Conservation (phyloP, 2,888 invertebrate species). For the Callosobruchus maculatus region DNA sequence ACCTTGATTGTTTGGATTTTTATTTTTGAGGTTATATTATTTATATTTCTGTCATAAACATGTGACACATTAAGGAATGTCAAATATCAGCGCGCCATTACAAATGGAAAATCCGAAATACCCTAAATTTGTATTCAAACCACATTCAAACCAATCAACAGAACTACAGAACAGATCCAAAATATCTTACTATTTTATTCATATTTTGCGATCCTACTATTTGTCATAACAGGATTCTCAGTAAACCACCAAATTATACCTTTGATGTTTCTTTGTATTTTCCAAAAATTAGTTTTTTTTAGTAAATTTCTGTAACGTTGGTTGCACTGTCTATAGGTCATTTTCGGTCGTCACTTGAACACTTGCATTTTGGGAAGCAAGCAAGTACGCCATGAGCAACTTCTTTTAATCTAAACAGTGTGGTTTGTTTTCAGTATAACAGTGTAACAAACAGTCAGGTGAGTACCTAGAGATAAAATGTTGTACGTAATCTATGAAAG, state of each 20-base stretch:
- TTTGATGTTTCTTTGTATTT: background rate
- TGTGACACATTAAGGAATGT: background rate
- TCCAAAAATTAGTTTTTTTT: background rate
- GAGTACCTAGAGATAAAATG: constrained; percentile 9
- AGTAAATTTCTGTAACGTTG: background rate
- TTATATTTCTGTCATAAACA: constrained; percentile 10
- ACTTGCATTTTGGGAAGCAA: background rate
- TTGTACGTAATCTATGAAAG: background rate
- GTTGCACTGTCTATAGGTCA: background rate
- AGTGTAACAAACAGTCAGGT: constrained; percentile 17
- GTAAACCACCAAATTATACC: background rate
- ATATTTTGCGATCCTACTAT: background rate
- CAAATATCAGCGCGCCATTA: background rate
- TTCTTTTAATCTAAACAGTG: constrained; percentile 46
- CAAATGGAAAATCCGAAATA: background rate
- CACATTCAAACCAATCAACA: background rate
- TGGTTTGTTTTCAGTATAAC: constrained; percentile 42
- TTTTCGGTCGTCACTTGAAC: background rate
- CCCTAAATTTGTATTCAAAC: background rate
- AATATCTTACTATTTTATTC: background rate
- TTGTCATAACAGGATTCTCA: background rate
- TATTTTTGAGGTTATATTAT: constrained; percentile 20
- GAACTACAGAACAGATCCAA: background rate
- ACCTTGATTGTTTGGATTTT: background rate
- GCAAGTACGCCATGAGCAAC: constrained; percentile 43